Base-by-base conservation (phyloP, 2,113 vertebrate genomes). In the Cettia cetti region DNA sequence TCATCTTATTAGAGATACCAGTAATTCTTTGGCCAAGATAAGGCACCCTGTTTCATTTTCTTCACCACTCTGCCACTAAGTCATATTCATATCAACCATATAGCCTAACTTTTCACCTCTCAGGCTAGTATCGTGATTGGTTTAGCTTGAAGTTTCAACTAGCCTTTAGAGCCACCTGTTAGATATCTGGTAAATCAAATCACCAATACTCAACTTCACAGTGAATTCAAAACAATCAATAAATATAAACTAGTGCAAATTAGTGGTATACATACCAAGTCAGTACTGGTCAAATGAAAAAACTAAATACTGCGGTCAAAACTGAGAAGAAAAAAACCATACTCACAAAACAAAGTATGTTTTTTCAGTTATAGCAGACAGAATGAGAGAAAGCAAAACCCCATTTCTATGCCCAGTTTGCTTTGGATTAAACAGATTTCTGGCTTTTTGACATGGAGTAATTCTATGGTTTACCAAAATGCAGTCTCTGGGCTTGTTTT, bases 381-480 rank as follows among this genome's bases (percentile, higher is more conserved):
- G 82, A 37, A 82, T 23, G 74, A 96, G 77, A 96, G 92, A 97
- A 61, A 98, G 77, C 60, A 96, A 98, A 98, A 96, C 96, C 96
- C 94, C 96, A 98, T 89, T 97, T 97, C 86, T 28, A 3, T 49
- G 53, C 71, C 44, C 39, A 39, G 20, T 23, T 54, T 82, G 20
- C 49, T 49, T 42, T 54, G 16, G 9, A 53, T 53, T 77, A 94
- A 96, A 95, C 91, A 63, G 47, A 89, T 92, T 77, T 96, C 96
- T 96, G 95, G 95, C 95, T 96, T 98, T 95, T 92, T 96, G 96
- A 95, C 91, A 93, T 77, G 18, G 65, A 94, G 50, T 95, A 97
- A 97, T 97, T 97, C 94, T 96, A 95, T 89, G 90, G 94, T 96
- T 97, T 97, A 97, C 96, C 96, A 93, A 97, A 98, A 96, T 94